Evolutionary conservation across 2,888 invertebrate species (phyloP), one percentile per base, ranked within the genome.

Genomic region (Drosophila neonasuta): DNA sequence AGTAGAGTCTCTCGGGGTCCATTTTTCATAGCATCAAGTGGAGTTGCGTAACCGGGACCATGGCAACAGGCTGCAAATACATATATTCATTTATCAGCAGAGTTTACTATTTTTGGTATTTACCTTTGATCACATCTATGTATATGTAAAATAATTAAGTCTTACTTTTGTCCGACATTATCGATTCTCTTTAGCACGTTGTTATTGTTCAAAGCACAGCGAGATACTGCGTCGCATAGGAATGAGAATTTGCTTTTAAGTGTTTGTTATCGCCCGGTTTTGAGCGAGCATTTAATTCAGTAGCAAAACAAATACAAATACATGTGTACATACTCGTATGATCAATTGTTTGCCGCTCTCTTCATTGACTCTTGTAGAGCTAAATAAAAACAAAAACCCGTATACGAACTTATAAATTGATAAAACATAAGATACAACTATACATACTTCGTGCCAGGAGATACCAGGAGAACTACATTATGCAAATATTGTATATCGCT

Each of bases 1-100:
- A 99, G 91, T 9, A 99, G 91, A 88, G 95, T 94, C 89, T 99
- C 99, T 51, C 94, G 92, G 0, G 96, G 95, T 0, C 97, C 98
- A 78, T 93, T 93, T 73, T 92, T 93, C 92, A 97, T 95, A 0
- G 99, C 99, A 55, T 95, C 97, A 75, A 94, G 86, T 0, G 96
- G 96, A n/a, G 94, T 93, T 52, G 93, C 92, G 90, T 96, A 96
- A 1, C 96, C 96, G 7, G 96, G 96, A 13, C 95, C 95, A 73
- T 81, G 82, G 46, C 90, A 90, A 59, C 90, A 89, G 51, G 71
- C 90, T 90, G 46, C 15, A n/a, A 17, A 41, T 30, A n/a, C 11
- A 32, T 24, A 32, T 10, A 32, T 10, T 32, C 11, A 42, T 54
- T 61, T 62, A 80, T 68, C 52, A 65, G 24, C 36, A 51, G 17